These are phyloP conservation scores for Tenthredo distinguenda DNA, from an alignment of 2,888 invertebrate genomes.

Conservation along the genomic window DNA sequence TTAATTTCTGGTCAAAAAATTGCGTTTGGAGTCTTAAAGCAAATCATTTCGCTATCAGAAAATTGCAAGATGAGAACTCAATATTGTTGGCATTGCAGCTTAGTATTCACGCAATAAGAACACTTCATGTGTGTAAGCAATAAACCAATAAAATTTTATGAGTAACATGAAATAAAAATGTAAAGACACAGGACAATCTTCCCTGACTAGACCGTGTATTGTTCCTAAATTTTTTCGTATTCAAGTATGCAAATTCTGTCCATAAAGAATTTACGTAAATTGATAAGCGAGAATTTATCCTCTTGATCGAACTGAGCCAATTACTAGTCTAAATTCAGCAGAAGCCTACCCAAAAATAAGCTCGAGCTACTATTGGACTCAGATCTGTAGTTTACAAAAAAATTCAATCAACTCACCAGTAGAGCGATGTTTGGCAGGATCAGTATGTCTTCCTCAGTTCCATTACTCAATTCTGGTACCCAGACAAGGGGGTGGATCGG, in stretches of 20 bases:
- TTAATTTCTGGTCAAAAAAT: background rate
- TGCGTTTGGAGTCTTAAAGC: background rate
- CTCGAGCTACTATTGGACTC: background rate
- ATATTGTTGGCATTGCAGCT: background rate
- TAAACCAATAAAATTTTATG: background rate
- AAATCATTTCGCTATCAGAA: background rate
- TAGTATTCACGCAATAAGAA: background rate
- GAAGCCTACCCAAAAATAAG: background rate
- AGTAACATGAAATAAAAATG: background rate
- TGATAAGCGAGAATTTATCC: background rate
- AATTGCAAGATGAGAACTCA: background rate
- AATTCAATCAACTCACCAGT: conserved; percentile 83
- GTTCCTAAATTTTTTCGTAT: background rate
- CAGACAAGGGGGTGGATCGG: conserved; percentile 88
- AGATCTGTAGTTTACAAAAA: background rate
- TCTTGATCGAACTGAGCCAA: background rate
- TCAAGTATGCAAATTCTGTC: background rate
- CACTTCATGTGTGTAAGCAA: background rate
- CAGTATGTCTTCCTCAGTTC: conserved; percentile 86
- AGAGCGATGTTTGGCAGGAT: conserved; percentile 91
- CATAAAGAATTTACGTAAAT: background rate
- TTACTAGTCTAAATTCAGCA: background rate
- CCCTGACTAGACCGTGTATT: background rate
- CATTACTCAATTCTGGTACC: conserved; percentile 88
- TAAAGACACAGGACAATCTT: background rate